A percentile compares a stretch with the other conserved stretches of the same genome.
phyloP scores from a whole-genome alignment of 2,113 vertebrate species.

The Trogon melanurus region DNA sequence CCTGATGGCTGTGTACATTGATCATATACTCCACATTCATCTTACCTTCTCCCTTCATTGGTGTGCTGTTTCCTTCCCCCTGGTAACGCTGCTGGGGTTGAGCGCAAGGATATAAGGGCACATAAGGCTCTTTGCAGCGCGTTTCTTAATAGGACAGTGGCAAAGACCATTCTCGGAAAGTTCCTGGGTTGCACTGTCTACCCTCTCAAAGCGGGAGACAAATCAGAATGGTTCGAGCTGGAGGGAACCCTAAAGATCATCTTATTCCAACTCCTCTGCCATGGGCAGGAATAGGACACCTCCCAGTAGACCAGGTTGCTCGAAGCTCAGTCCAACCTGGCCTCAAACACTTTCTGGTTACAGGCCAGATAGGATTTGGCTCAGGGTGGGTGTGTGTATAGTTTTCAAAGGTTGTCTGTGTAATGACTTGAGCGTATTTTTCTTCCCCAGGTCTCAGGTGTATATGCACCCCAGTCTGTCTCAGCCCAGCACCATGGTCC shows the following conservation, averaged over 20 bases:
- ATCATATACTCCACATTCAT: background rate
- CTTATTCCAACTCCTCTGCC: too few species aligned
- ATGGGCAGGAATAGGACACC: too few species aligned
- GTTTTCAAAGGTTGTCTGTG: background rate
- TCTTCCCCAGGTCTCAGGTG: conserved; percentile 89
- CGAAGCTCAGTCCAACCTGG: too few species aligned
- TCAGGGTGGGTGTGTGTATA: background rate
- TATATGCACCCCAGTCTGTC: conserved; percentile 99
- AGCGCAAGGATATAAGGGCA: background rate
- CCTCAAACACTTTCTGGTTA: background rate
- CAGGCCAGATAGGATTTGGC: background rate
- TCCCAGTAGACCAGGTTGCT: too few species aligned
- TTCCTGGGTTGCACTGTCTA: background rate
- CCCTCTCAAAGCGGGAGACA: background rate
- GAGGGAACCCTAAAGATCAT: too few species aligned
- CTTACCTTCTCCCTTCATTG: background rate
- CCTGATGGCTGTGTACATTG: background rate
- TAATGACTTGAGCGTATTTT: background rate
- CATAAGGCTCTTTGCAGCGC: background rate
- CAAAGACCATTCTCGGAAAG: background rate
- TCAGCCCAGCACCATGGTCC: conserved; percentile 93
- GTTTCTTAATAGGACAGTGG: background rate
- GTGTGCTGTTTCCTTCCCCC: background rate
- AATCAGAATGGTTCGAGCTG: background rate
- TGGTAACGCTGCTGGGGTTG: background rate